A percentile compares a stretch with the other conserved stretches of the same genome.
Conservation (phyloP, 64 coral and sea anemone species). For the Dendronephthya gigantea region DNA sequence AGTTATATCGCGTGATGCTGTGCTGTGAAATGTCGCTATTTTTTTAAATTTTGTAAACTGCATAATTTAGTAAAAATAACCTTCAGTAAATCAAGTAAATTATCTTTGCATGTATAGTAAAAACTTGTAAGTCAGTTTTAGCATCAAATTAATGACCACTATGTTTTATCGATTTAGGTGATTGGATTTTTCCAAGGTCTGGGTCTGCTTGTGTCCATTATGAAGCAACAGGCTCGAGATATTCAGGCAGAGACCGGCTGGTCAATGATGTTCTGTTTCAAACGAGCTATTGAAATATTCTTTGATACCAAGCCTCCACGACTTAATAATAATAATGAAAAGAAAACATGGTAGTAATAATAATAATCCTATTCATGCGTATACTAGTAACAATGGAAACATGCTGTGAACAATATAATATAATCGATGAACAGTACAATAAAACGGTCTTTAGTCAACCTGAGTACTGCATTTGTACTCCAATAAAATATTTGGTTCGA, state of each 20-base stretch:
- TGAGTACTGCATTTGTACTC: too few relatives aligned
- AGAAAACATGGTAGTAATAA: too few relatives aligned
- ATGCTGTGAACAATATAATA: neutral
- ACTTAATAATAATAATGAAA: neutral
- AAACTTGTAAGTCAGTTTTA: too few relatives aligned
- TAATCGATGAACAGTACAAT: neutral
- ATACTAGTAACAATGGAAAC: neutral
- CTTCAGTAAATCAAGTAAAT: too few relatives aligned
- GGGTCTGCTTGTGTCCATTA: neutral
- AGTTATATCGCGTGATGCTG: too few relatives aligned
- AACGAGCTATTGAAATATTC: constrained; percentile 8
- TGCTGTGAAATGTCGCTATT: too few relatives aligned
- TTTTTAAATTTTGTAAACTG: too few relatives aligned
- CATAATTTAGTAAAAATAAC: too few relatives aligned
- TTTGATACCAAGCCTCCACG: constrained; percentile 6
- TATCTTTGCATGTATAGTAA: too few relatives aligned
- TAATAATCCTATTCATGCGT: too few relatives aligned
- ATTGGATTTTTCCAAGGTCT: constrained; percentile 5
- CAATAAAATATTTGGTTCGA: too few relatives aligned
- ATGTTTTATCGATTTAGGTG: neutral
- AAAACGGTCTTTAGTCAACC: neutral
- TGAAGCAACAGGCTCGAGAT: neutral
- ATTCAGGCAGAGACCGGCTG: neutral
- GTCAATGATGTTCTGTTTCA: neutral
- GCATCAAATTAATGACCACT: neutral